These are phyloP conservation scores for Salvelinus sp. DNA, from an alignment of 2,113 vertebrate species.

Conservation along the genomic window DNA sequence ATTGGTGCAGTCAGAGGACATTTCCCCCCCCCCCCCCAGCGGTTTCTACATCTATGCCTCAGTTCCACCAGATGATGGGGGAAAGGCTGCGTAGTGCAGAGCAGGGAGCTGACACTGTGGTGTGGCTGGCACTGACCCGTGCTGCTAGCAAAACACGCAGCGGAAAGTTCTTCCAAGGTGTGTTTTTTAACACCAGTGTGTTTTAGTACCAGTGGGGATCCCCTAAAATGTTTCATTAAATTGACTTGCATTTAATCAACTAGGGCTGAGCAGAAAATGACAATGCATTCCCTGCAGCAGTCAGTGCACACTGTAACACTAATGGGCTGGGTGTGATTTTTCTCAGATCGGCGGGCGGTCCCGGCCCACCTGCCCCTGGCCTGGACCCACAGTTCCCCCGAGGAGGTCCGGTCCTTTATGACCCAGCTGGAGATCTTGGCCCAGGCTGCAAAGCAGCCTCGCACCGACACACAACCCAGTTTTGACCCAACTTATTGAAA, in stretches of 20 bases:
- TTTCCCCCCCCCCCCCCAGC: constrained; percentile 44
- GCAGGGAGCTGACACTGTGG: constrained; percentile 68
- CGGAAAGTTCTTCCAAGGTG: constrained; percentile 73
- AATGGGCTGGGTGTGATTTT: constrained; percentile 13
- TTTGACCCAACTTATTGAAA: not conserved
- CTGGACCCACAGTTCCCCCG: constrained; percentile 64
- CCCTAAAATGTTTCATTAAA: too few species aligned
- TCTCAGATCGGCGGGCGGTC: constrained; percentile 66
- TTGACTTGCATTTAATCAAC: too few species aligned
- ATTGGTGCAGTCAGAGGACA: not conserved
- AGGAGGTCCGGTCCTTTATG: constrained; percentile 63
- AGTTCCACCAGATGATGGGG: constrained; percentile 71
- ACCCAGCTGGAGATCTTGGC: constrained; percentile 63
- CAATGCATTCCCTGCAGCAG: not conserved
- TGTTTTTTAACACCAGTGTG: not conserved
- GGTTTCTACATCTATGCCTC: constrained; percentile 69
- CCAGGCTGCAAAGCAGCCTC: constrained; percentile 30
- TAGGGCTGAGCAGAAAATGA: too few species aligned
- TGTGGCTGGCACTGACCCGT: constrained; percentile 67
- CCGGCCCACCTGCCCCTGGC: constrained; percentile 71
- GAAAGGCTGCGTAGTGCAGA: constrained; percentile 62
- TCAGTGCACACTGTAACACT: too few species aligned
- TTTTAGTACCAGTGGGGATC: not conserved
- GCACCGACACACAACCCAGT: constrained; percentile 6
- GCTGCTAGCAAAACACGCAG: constrained; percentile 49